phyloP scores from a whole-genome alignment of 2,888 invertebrate genomes.

The Stenodera caucasica region DNA sequence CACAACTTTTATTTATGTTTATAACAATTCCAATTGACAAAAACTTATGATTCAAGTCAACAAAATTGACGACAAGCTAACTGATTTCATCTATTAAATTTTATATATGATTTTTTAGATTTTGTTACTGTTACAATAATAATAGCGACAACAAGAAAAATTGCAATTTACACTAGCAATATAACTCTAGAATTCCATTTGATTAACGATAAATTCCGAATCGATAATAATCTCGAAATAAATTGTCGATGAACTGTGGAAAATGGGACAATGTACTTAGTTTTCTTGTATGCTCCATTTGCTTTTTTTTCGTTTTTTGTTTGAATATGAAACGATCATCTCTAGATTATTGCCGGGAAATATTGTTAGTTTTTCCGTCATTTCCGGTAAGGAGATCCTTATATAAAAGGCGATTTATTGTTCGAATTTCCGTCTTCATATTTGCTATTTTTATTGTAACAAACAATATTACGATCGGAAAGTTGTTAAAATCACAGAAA shows the following conservation, averaged over 20 bases:
- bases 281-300: neutral
- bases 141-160: neutral
- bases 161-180: neutral
- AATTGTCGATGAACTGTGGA: neutral
- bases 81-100: neutral
- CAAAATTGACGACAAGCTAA: neutral
- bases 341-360: neutral
- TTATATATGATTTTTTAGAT: neutral
- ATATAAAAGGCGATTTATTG: neutral
- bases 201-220: neutral
- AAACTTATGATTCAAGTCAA: constrained; percentile 3
- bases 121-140: neutral
- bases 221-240: neutral
- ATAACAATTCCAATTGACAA: constrained; percentile 2
- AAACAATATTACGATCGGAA: neutral
- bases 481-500: neutral
- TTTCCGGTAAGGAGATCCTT: neutral
- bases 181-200: neutral
- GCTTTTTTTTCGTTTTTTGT: neutral
- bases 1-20: constrained; percentile 8
- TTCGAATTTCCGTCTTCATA: neutral
- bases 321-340: neutral
- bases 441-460: neutral
- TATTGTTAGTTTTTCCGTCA: neutral
- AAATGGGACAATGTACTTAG: constrained; percentile 3